These are phyloP conservation scores for Hydrozoanthus gracilis DNA, from an alignment of 92 coral and sea anemone genomes.

Conservation along the genomic window DNA sequence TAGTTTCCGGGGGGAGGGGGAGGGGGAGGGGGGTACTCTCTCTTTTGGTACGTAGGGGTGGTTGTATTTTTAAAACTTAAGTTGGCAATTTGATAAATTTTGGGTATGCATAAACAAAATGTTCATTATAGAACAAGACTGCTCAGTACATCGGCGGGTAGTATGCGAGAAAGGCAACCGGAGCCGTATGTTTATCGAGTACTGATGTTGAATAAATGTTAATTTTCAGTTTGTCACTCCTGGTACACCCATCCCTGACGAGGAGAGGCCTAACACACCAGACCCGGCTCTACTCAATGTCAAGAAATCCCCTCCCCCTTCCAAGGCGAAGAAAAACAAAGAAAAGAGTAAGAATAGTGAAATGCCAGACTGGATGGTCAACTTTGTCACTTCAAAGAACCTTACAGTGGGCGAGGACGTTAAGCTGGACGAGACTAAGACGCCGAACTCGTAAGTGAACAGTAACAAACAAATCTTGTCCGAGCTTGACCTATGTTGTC, in stretches of 20 bases:
- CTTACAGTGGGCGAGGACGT: slow-evolving; percentile 84
- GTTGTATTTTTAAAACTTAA: no score
- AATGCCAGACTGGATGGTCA: slow-evolving; percentile 93
- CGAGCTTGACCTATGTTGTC: not conserved
- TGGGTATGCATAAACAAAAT: no score
- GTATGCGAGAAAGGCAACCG: no score
- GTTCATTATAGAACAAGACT: no score
- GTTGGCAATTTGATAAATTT: no score
- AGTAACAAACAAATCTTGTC: not conserved
- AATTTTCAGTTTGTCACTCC: slow-evolving; percentile 70
- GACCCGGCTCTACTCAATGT: slow-evolving; percentile 40
- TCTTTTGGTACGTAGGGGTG: no score
- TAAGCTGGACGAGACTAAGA: slow-evolving; percentile 73
- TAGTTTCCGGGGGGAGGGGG: no score
- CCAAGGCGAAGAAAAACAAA: slow-evolving; percentile 37
- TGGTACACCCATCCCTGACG: slow-evolving; percentile 69
- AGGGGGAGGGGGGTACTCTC: no score
- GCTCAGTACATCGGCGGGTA: no score
- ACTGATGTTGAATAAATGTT: not conserved
- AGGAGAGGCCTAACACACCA: slow-evolving; percentile 49
- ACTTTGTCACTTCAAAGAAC: slow-evolving; percentile 80
- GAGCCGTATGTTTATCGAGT: no score
- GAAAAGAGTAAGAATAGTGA: slow-evolving; percentile 67
- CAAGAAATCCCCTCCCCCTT: not conserved
- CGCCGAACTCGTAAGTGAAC: slow-evolving; percentile 13